Conservation (phyloP, 2,113 vertebrate species). For the Fregata magnificens region DNA sequence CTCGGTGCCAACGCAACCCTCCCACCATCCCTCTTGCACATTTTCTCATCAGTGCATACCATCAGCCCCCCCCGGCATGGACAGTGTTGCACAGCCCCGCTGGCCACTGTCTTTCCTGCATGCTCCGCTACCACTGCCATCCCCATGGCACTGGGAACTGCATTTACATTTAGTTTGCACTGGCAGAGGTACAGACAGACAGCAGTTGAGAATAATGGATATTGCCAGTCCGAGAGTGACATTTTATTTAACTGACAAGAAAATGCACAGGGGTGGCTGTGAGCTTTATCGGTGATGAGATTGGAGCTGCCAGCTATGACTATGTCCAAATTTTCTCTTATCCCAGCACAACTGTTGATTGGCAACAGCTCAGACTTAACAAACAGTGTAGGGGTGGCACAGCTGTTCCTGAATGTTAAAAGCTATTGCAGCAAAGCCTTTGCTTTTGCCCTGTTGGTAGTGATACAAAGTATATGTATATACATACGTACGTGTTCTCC, state of each 20-base stretch:
- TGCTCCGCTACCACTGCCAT: rapidly evolving
- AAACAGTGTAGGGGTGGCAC: neutral
- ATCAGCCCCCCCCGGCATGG: rapidly evolving
- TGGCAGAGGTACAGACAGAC: neutral
- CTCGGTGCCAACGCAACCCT: rapidly evolving
- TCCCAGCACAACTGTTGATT: neutral
- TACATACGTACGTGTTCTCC: rapidly evolving
- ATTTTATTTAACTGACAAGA: neutral
- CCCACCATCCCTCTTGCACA: rapidly evolving
- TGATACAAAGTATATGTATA: neutral
- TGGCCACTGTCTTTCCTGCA: neutral
- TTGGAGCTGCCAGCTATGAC: neutral
- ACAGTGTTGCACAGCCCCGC: rapidly evolving
- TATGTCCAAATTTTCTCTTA: neutral
- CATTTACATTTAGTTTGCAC: neutral
- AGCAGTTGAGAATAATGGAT: neutral
- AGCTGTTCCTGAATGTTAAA: neutral
- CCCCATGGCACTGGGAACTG: rapidly evolving
- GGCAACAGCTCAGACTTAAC: neutral
- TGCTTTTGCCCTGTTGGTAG: neutral
- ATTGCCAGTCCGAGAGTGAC: neutral
- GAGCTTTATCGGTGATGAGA: neutral
- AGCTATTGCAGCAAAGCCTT: neutral
- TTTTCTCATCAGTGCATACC: neutral
- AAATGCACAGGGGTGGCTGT: neutral